A percentile compares a stretch with the other conserved stretches of the same genome.
Evolutionary conservation across 1,140 invertebrate species (phyloP).

Genomic region (Bombus cullumanus): DNA sequence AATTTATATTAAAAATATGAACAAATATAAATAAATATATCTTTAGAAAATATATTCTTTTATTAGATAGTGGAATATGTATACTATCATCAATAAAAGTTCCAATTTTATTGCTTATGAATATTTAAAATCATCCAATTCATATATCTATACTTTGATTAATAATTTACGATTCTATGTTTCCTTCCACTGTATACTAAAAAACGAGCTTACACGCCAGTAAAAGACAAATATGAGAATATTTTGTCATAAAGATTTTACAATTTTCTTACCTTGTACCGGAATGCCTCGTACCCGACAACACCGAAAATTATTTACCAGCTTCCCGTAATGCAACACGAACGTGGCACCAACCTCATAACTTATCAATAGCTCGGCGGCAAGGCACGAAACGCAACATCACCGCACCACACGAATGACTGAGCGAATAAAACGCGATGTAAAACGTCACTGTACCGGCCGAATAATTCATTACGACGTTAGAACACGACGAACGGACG

Average conservation of each 20-base stretch:
- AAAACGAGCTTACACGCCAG: background rate
- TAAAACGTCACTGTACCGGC: constrained; percentile 2
- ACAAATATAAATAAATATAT: too few relatives aligned
- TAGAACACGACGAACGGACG: background rate
- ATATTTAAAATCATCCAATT: too few relatives aligned
- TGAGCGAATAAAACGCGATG: constrained; percentile 1
- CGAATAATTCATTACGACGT: constrained; percentile 37
- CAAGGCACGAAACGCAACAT: background rate
- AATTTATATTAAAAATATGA: too few relatives aligned
- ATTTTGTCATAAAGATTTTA: background rate
- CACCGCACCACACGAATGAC: background rate
- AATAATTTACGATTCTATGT: too few relatives aligned
- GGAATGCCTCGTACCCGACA: background rate
- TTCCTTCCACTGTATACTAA: background rate
- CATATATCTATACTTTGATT: too few relatives aligned
- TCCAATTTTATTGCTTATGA: too few relatives aligned
- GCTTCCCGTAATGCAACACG: background rate
- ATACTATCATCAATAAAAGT: too few relatives aligned
- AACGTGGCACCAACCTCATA: background rate
- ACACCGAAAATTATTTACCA: constrained; percentile 3
- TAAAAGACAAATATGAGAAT: background rate
- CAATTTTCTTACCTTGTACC: background rate
- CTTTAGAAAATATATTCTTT: too few relatives aligned
- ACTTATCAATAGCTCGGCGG: background rate
- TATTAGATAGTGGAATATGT: too few relatives aligned